These are phyloP conservation scores for Caenorhabditis inopinata DNA, from an alignment of 1,140 invertebrate species.

Conservation along the genomic window DNA sequence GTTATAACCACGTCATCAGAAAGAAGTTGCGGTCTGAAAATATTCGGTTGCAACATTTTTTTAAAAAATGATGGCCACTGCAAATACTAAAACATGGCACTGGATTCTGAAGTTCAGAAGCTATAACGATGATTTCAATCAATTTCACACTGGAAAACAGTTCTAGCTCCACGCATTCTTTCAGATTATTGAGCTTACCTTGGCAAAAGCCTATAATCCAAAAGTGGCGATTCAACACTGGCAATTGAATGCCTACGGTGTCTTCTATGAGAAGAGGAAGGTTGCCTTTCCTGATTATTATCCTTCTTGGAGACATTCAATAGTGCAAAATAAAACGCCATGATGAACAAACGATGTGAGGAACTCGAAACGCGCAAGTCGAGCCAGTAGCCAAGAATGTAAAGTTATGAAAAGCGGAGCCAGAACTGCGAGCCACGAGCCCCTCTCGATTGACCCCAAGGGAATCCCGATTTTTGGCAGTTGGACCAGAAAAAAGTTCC, in stretches of 20 bases:
- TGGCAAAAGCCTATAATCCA: constrained; percentile 18
- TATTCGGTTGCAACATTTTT: background rate
- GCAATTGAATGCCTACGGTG: constrained; percentile 1
- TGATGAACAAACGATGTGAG: background rate
- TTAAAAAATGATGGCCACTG: too few species aligned
- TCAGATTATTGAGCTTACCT: background rate
- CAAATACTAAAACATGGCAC: too few species aligned
- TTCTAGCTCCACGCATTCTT: too few species aligned
- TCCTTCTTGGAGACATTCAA: constrained; percentile 17
- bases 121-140: too few species aligned
- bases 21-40: background rate
- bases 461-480: background rate
- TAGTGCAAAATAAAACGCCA: background rate
- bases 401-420: background rate
- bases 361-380: background rate
- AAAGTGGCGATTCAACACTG: background rate
- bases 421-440: background rate
- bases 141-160: too few species aligned
- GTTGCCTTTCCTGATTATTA: background rate
- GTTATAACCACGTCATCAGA: background rate
- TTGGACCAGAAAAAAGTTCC: background rate
- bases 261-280: constrained; percentile 1
- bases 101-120: too few species aligned
- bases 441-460: background rate
- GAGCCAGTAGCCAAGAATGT: background rate